Percentiles rank a stretch among this genome's conserved stretches.
Evolutionary conservation across 2,113 vertebrate genomes (phyloP).

Genomic region (Centropus unirufus): DNA sequence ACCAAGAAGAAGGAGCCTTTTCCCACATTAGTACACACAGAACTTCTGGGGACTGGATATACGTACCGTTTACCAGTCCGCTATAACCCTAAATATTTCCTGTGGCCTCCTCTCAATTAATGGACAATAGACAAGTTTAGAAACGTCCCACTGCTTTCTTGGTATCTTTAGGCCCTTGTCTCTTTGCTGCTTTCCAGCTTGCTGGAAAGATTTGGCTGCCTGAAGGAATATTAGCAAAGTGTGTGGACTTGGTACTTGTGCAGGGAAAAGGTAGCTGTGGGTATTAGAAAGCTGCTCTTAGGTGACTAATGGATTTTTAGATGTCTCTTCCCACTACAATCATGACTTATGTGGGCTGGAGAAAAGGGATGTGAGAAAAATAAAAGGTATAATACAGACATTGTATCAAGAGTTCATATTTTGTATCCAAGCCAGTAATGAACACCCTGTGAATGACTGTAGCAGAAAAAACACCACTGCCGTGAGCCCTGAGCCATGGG

Average conservation of each 20-base stretch:
- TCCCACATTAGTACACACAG: not conserved
- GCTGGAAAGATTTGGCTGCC: slow-evolving; percentile 39
- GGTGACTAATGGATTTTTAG: slow-evolving; percentile 45
- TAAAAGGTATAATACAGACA: not conserved
- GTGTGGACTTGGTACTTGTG: not conserved
- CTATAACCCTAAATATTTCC: not conserved
- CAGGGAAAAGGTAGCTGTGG: not conserved
- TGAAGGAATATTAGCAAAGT: slow-evolving; percentile 43
- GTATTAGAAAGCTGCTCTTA: not conserved
- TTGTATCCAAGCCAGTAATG: not conserved
- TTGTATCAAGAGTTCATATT: not conserved
- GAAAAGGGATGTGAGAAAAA: not conserved
- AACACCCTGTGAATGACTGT: not conserved
- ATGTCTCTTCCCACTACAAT: not conserved
- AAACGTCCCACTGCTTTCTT: not conserved
- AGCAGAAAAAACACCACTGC: not conserved
- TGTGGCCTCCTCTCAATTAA: not conserved
- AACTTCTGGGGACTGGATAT: not conserved
- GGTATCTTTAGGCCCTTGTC: not conserved
- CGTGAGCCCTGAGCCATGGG: not conserved
- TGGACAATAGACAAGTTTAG: not conserved
- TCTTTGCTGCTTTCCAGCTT: not conserved
- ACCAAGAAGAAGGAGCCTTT: not conserved
- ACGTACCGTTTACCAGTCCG: not conserved
- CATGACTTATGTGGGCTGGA: not conserved